phyloP scores from a whole-genome alignment of 2,888 invertebrate species.

The Fragum sueziense region DNA sequence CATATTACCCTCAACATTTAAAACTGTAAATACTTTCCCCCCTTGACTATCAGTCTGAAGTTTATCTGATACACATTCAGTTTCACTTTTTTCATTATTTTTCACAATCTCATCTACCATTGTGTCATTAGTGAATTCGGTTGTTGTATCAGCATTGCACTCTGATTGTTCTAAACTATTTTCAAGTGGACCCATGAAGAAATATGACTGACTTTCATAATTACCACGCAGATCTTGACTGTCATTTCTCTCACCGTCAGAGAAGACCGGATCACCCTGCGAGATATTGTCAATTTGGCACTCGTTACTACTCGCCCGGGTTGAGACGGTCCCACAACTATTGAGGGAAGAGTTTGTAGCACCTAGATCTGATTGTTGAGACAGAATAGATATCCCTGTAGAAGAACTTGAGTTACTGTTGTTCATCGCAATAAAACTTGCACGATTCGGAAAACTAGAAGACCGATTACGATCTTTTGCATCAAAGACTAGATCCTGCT shows the following conservation, averaged over 20 bases:
- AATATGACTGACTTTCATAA: constrained; percentile 54
- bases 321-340: constrained; percentile 57
- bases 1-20: constrained; percentile 66
- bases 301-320: constrained; percentile 58
- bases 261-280: not conserved
- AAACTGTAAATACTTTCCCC: constrained; percentile 69
- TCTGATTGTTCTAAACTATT: constrained; percentile 32
- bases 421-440: constrained; percentile 64
- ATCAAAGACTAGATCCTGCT: constrained; percentile 64
- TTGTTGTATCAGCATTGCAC: not conserved
- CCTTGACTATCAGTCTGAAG: constrained; percentile 43
- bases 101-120: not conserved
- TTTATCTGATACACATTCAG: constrained; percentile 36
- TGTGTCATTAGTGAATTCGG: constrained; percentile 6
- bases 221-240: constrained; percentile 33
- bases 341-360: constrained; percentile 59
- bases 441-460: constrained; percentile 76
- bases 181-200: constrained; percentile 63
- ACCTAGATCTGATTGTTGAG: constrained; percentile 59
- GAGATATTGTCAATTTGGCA: constrained; percentile 42
- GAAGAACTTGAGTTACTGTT: constrained; percentile 59
- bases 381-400: constrained; percentile 59
- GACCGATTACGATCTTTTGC: constrained; percentile 69
- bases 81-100: constrained; percentile 17
- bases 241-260: constrained; percentile 49